Percentiles rank a stretch among this genome's conserved stretches.
Conservation (phyloP, 2,888 invertebrate genomes). For the Nymphalis polychloros region DNA sequence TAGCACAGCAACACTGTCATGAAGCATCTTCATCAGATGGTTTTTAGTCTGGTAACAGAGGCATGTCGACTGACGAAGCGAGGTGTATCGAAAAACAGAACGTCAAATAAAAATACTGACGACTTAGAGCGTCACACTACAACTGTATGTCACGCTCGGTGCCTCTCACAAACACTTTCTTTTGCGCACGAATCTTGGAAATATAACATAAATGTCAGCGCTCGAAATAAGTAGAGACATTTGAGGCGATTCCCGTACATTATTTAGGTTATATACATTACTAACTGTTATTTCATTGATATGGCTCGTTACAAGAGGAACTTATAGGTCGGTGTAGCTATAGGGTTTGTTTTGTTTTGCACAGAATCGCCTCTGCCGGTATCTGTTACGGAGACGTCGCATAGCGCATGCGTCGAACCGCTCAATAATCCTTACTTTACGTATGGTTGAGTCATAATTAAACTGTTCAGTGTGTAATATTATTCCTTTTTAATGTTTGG, state of each 20-base stretch:
- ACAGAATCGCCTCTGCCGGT: constrained; percentile 55
- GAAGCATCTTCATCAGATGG: constrained; percentile 10
- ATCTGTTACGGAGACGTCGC: constrained; percentile 40
- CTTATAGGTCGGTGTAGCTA: constrained; percentile 67
- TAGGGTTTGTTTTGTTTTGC: constrained; percentile 73
- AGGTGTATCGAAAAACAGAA: constrained; percentile 71
- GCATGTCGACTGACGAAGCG: constrained; percentile 61
- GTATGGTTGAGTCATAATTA: constrained; percentile 48
- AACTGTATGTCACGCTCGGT: constrained; percentile 63
- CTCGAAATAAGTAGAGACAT: constrained; percentile 17
- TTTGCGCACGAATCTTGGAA: constrained; percentile 58
- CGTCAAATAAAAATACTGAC: constrained; percentile 57
- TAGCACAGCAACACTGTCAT: constrained; percentile 16
- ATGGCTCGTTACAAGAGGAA: constrained; percentile 44
- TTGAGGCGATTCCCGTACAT: not conserved
- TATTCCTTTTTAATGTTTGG: not conserved
- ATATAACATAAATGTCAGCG: constrained; percentile 33
- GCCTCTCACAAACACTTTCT: constrained; percentile 71
- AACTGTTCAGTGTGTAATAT: constrained; percentile 2
- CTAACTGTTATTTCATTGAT: constrained; percentile 20
- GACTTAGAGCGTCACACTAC: constrained; percentile 55
- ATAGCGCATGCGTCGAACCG: constrained; percentile 71
- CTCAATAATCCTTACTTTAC: constrained; percentile 61
- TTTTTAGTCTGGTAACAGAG: constrained; percentile 48
- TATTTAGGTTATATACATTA: constrained; percentile 10